Evolutionary conservation across 2,888 invertebrate genomes (phyloP).

Genomic region (Neria commutata): DNA sequence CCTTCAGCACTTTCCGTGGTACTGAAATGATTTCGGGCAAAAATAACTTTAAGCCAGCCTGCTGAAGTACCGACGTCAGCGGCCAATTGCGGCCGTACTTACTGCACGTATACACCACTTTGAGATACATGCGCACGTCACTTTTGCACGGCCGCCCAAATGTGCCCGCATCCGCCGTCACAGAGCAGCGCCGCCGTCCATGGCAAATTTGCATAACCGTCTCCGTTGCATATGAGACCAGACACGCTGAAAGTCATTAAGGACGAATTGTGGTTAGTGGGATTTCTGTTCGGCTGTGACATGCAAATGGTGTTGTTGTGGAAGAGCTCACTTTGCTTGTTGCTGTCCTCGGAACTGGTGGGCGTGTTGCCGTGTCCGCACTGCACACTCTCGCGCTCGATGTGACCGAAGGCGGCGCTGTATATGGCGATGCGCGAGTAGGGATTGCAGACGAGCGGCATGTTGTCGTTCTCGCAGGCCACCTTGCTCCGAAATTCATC

Average conservation of each 20-base stretch:
- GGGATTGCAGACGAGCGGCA: slow-evolving; percentile 86
- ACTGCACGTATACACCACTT: slow-evolving; percentile 89
- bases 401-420: slow-evolving; percentile 90
- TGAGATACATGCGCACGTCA: slow-evolving; percentile 81
- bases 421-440: slow-evolving; percentile 89
- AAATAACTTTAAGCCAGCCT: too few species aligned
- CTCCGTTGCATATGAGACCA: slow-evolving; percentile 89
- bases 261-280: not conserved
- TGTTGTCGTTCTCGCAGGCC: slow-evolving; percentile 89
- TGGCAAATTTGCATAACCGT: slow-evolving; percentile 87
- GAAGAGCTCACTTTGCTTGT: slow-evolving; percentile 48
- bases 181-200: slow-evolving; percentile 78
- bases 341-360: slow-evolving; percentile 41
- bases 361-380: slow-evolving; percentile 70
- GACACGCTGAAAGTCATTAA: slow-evolving; percentile 71
- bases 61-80: not conserved
- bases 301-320: slow-evolving; percentile 11
- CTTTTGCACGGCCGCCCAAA: slow-evolving; percentile 83
- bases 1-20: slow-evolving; percentile 81
- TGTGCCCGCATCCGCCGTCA: slow-evolving; percentile 80
- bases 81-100: slow-evolving; percentile 62
- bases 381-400: slow-evolving; percentile 84
- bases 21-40: slow-evolving; percentile 68
- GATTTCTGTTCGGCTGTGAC: not conserved
- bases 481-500: slow-evolving; percentile 94